Evolutionary conservation across 2,113 vertebrate genomes (phyloP), one percentile per base, ranked within the genome.

Genomic region (Mormoops blainvillei): DNA sequence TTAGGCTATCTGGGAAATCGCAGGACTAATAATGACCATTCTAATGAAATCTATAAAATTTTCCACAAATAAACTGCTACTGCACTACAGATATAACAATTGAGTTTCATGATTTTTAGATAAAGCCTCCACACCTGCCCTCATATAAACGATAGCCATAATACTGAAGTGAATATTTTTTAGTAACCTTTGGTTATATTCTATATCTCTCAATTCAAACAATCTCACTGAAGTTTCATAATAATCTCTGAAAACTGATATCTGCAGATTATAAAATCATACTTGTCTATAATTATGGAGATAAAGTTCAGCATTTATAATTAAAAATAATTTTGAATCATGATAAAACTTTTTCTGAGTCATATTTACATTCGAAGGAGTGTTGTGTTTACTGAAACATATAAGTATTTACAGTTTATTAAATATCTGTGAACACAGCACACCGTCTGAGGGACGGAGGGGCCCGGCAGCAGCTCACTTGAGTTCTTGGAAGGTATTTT

Each of bases 291-390:
- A 61, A 1, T 52, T 67, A 67, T 31, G 5, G 26, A 80, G 56
- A 83, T 67, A 80, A 36, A 84, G 83, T 93, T 77, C 15, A 84
- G 20, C 41, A 61, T 65, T 58, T 76, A 67, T 52, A 83, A 94
- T 83, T 87, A 50, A 91, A 94, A 96, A 77, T 78, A 84, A 89
- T 50, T 87, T 76, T 91, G 24, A 93, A 43, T 91, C 41, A 63
- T 54, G 31, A 41, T 54, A 31, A 78, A 84, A 19, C 16, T 63
- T 92, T 76, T 14, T 54, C 13, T 67, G n/a, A 70, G 28, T 84
- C n/a, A 54, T 52, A 28, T 5, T 95, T 71, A 87, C 50, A 65
- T 73, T 73, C 52, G 61, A 78, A 26, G 22, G 38, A 90, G 5
- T 80, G 22, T 22, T 89, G n/a, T 85, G 24, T 63, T 89, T 89